Base-by-base conservation (phyloP, 2,113 vertebrate species). In the Leptosomus discolor region DNA sequence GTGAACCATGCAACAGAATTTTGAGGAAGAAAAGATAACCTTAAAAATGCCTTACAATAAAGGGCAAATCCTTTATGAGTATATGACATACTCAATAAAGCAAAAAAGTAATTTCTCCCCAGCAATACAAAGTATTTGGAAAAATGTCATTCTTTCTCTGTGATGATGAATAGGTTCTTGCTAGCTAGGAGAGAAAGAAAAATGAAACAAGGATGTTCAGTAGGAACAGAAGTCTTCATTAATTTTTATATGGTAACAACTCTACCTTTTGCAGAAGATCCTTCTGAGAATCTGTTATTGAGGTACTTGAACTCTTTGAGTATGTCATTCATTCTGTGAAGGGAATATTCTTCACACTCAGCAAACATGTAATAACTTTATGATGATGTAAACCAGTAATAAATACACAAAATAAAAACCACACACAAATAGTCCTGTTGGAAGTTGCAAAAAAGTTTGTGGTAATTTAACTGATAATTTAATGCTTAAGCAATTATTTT, bases 151-250 rank as follows among this genome's bases (percentile, higher is more conserved):
- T 96, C 45, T 93, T 81, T 85, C 46, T 77, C 74, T 92, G 24
- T 65, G 53, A 79, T 95, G 87, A 96, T 93, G 70, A 95, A 94
- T 90, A 88, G 65, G 37, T 63, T 93, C 84, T 86, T 91, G 29
- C 54, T 79, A 75, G 53, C 29, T 67, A 75, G 15, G 15, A 81
- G 11, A 87, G 50, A 64, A 79, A 17, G 14, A 54, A 68, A 77
- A 81, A 74, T 11, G 36, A 84, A 92, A 70, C 54, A 63, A 88
- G 68, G 32, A 65, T 48, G 50, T 65, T 77, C 46, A 48, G 57
- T 27, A 92, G 63, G 41, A 85, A 67, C 17, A 77, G 90, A 90
- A 64, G 10, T 77, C 83, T 79, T 67, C 34, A n/a, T n/a, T n/a
- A n/a, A n/a, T n/a, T 91, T 91, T 94, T 70, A 45, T 64, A 53